Evolutionary conservation across 2,888 invertebrate species (phyloP).

Genomic region (Periphyllus acericola): DNA sequence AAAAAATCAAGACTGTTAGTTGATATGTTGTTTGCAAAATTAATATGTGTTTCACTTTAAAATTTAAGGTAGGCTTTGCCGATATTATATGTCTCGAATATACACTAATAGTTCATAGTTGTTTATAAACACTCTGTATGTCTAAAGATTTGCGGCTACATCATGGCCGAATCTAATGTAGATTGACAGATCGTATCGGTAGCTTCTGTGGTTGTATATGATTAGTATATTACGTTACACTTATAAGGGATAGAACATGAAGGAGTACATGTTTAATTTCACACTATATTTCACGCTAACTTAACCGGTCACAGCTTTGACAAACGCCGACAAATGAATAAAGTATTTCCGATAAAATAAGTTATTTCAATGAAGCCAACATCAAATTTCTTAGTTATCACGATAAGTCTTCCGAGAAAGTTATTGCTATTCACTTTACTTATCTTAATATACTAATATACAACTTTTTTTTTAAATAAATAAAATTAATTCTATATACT

Average conservation of each 20-base stretch:
- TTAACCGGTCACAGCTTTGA: constrained; percentile 31
- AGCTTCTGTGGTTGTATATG: constrained; percentile 18
- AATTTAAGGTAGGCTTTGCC: neutral
- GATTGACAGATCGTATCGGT: constrained; percentile 40
- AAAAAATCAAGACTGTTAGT: too few relatives aligned
- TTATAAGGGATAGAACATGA: neutral
- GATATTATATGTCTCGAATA: neutral
- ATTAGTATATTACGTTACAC: constrained; percentile 24
- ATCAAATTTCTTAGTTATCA: neutral
- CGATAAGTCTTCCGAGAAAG: neutral
- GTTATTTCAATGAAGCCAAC: neutral
- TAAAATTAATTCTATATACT: too few relatives aligned
- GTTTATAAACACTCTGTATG: constrained; percentile 20
- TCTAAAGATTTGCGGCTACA: constrained; percentile 2
- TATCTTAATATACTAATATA: too few relatives aligned
- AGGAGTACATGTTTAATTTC: constrained; percentile 38
- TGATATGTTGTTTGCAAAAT: neutral
- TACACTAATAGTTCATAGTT: neutral
- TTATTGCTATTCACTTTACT: too few relatives aligned
- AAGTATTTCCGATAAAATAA: neutral
- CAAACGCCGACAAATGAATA: constrained; percentile 29
- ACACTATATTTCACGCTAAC: constrained; percentile 41
- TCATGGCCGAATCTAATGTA: constrained; percentile 44
- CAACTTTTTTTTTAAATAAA: too few relatives aligned
- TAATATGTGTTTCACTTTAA: neutral